Evolutionary conservation across 2,797 vertebrate species (phyloP), one percentile per base, ranked within the genome.

Genomic region (Carcharodon carcharias): DNA sequence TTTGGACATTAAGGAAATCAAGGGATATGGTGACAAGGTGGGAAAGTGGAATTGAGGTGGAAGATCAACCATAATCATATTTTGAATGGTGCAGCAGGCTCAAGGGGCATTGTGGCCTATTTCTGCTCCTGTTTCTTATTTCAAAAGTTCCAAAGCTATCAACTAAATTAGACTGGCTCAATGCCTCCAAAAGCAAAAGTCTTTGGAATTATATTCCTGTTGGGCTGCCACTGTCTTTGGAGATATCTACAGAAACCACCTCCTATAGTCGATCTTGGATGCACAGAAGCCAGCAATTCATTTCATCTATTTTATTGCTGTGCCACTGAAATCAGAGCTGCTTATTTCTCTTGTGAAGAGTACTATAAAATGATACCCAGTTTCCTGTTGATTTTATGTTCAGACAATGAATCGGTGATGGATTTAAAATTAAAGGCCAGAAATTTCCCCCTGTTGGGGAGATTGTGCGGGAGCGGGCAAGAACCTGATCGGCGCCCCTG

Each of bases 261-360:
- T 63, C 31, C 16, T n/a, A 35, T 61, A 61, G 18, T n/a, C 14
- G 4, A 4, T n/a, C 16, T 63, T 92, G 35, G 28, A 63, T 92
- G 16, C 58, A n/a, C 35, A 92, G 58, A 93, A 65, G 91, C n/a
- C 18, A 9, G 35, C n/a, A 65, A 16, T n/a, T 67, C 40, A 40
- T 63, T 67, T 67, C 61, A 67, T 67, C 45, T 65, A 93, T 93
- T 91, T 93, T 65, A 93, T 45, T 93, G 61, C n/a, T 67, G n/a
- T 63, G 91, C 63, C n/a, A 45, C n/a, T 65, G 91, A 65, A 93
- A 45, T 21, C n/a, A 45, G 54, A 89, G 61, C 91, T 67, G 6
- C 63, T 93, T 40, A 67, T 67, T 45, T 93, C 65, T 61, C 61
- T 26, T n/a, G 40, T 67, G n/a, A 67, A 93, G n/a, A 11, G 63